Base-by-base conservation (phyloP, 2,113 vertebrate species). In the Alaudala cheleensis region DNA sequence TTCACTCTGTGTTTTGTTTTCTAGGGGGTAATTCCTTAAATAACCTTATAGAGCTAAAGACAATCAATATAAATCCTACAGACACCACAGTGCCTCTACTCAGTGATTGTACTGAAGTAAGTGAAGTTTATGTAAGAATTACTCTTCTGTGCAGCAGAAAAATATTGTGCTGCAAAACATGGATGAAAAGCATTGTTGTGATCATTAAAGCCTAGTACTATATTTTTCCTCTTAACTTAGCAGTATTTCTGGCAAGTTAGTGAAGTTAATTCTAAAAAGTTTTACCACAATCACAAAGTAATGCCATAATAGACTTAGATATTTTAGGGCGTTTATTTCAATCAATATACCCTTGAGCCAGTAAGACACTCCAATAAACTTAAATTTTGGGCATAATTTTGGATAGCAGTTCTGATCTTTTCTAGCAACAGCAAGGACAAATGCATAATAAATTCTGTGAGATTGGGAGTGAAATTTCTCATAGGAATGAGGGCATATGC, bases 1-100 rank as follows among this genome's bases (percentile, higher is more conserved):
- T 83, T 66, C 18, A 42, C 86, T 81, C 66, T 11, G 7, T 85
- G 29, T 39, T 86, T 51, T 93, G 23, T 53, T 88, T 50, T 90
- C 42, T 88, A 99, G 99, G 99, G 78, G 99, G 99, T 53, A 99
- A 98, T 97, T 99, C 99, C 64, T 98, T 99, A 94, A 99, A 99
- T 97, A 99, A 99, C 88, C 97, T 99, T 49, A 99, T 99, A 57
- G 99, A 99, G 94, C 97, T 99, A 33, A 99, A 99, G 98, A 99
- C 99, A 33, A 99, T 99, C 89, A 99, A 99, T 94, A 99, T 99
- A 95, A 99, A 99, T 91, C 99, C 99, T 58, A 98, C 99, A 28
- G 99, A 99, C 96, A 99, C 99, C 80, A 99, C 98, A 7, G 99
- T 99, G 73, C 97, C 98, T 25, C 98, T 99, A 37, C 98, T 99